Evolutionary conservation across 2,797 vertebrate species (phyloP), one percentile per base, ranked within the genome.

Genomic region (Galaxias olidus): DNA sequence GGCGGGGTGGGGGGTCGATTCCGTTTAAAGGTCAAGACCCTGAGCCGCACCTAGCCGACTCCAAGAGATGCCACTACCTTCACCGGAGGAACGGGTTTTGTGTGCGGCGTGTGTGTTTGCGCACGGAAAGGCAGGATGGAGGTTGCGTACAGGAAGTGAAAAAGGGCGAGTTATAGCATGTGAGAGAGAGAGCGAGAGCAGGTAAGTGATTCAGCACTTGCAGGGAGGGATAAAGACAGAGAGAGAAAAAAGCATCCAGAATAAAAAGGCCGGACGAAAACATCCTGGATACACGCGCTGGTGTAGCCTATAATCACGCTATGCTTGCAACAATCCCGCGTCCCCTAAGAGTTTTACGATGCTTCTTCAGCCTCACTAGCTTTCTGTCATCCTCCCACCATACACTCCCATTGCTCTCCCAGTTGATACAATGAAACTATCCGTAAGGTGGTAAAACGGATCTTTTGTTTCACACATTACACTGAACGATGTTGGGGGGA

Each of bases 401-500:
- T 30, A 30, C 3, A 30, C 30, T 30, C 30, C 30, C 30, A 6
- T 60, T 53, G 20, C 20, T 58, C n/a, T 50, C 10, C 41, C 42
- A 51, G 30, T 51, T 43, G 30, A 52, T 51, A 54, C 48, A 63
- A 41, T 48, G 17, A 10, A 48, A 19, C 10, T 11, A 10, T 46
- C 18, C 40, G 40, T 49, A 5, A 30, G 4, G 41, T 4, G 15
- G 46, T 9, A 40, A 61, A 62, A 48, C 65, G 17, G 51, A 30
- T 41, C n/a, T 59, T 59, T 50, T 66, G 67, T 62, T 74, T 59
- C 50, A 63, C 62, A 59, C 59, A 68, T 60, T 74, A 58, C 51
- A 45, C 18, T 48, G 81, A 81, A 82, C 75, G 72, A 88, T 77
- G 71, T n/a, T n/a, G 79, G 62, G 77, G 69, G 69, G 73, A 69